A percentile compares a stretch with the other conserved stretches of the same genome.
Conservation (phyloP, 2,888 invertebrate species). For the Drosophila mimetica region DNA sequence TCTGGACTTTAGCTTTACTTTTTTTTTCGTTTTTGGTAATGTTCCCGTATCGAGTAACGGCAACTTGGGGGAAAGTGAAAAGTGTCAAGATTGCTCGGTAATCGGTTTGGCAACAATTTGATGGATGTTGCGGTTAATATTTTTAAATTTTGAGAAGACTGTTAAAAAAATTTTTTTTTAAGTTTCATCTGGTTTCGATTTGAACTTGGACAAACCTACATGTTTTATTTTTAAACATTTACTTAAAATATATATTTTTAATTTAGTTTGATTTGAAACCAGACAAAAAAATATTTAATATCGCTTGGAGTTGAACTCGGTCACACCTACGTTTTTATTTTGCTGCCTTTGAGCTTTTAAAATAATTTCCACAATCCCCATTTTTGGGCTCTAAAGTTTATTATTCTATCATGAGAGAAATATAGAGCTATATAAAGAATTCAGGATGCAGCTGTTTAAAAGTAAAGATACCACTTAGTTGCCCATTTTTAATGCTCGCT, state of each 20-base stretch:
- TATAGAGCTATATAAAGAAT: not conserved
- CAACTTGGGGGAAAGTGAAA: constrained; percentile 20
- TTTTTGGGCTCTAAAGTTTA: not conserved
- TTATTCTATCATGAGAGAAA: not conserved
- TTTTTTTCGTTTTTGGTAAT: constrained; percentile 5
- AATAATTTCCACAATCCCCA: not conserved
- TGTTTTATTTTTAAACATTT: too few relatives aligned
- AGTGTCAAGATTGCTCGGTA: constrained; percentile 5
- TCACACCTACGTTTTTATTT: not conserved
- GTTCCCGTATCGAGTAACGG: constrained; percentile 24
- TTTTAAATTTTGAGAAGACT: too few relatives aligned
- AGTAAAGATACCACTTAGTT: constrained; percentile 9
- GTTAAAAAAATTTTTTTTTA: too few relatives aligned
- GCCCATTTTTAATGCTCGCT: not conserved
- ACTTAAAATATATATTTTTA: too few relatives aligned
- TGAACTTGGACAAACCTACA: too few relatives aligned
- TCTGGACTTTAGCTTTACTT: not conserved
- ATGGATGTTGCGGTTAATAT: not conserved
- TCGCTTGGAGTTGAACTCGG: too few relatives aligned
- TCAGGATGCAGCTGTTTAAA: not conserved
- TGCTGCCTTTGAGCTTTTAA: not conserved
- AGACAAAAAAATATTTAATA: too few relatives aligned
- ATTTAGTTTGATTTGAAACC: too few relatives aligned
- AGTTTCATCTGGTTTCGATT: too few relatives aligned
- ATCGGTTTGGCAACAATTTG: not conserved